A percentile compares a stretch with the other conserved stretches of the same genome.
phyloP scores from a whole-genome alignment of 2,113 vertebrate genomes.

The Microcebus jonahi region DNA sequence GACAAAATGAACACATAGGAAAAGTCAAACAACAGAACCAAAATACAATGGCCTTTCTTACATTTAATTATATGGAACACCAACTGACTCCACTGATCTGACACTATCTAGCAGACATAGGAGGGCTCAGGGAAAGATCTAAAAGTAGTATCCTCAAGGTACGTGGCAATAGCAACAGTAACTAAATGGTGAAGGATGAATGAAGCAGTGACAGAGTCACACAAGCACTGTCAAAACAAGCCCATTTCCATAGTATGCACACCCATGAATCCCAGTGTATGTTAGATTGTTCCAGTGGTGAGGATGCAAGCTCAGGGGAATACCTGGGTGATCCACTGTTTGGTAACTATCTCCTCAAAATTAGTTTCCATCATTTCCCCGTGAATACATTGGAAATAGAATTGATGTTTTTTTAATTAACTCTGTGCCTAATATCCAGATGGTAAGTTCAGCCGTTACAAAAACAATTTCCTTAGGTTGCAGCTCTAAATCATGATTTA shows the following conservation, averaged over 20 bases:
- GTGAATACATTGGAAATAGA: constrained; percentile 15
- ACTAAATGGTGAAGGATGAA: background rate
- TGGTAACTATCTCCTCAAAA: background rate
- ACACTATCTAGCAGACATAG: background rate
- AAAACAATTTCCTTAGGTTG: constrained; percentile 27
- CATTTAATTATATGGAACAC: background rate
- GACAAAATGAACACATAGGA: background rate
- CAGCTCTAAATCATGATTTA: background rate
- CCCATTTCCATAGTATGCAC: background rate
- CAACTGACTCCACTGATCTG: background rate
- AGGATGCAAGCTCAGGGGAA: background rate
- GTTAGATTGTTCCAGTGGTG: background rate
- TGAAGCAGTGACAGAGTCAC: background rate
- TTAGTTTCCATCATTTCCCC: background rate
- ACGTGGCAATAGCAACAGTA: background rate
- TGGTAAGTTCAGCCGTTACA: constrained; percentile 15
- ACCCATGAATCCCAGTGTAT: background rate
- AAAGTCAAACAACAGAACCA: constrained; percentile 1
- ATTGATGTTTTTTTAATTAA: constrained; percentile 46
- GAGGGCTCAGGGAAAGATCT: background rate
- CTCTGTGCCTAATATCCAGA: constrained; percentile 44
- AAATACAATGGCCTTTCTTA: background rate
- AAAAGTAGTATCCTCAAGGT: background rate
- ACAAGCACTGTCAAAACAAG: background rate
- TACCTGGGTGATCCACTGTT: background rate